Percentiles rank a stretch among this genome's conserved stretches.
phyloP scores from a whole-genome alignment of 1,140 invertebrate species.

The Pemphigus obesinymphae region DNA sequence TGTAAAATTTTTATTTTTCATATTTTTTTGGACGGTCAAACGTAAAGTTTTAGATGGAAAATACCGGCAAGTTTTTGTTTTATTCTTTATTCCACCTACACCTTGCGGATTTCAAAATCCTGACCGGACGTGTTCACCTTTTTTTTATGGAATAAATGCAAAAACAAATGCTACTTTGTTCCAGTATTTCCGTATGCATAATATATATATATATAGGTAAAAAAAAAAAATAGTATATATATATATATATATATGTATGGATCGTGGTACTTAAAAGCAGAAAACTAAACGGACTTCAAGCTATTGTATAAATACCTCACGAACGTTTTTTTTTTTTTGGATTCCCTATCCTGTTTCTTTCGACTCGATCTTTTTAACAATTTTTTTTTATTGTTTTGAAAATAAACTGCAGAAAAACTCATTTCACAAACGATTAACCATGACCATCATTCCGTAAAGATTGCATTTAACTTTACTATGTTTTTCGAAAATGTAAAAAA shows the following conservation, averaged over 20 bases:
- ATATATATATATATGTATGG: neutral
- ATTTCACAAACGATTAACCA: conserved; percentile 37
- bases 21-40: neutral
- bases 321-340: neutral
- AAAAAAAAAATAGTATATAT: too few relatives aligned
- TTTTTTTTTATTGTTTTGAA: conserved; percentile 1
- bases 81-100: neutral
- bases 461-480: conserved; percentile 18
- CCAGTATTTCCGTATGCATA: too few relatives aligned
- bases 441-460: conserved; percentile 1
- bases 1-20: neutral
- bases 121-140: too few relatives aligned
- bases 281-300: neutral
- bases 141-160: neutral
- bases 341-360: neutral
- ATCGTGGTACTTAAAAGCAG: neutral
- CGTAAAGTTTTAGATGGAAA: neutral
- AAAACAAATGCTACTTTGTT: neutral
- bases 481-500: conserved; percentile 21
- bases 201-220: too few relatives aligned
- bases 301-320: neutral
- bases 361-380: neutral
- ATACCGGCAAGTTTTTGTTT: neutral
- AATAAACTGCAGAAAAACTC: conserved; percentile 24
- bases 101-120: neutral